These are phyloP conservation scores for Xenotilapia longispinis DNA, from an alignment of 2,113 vertebrate genomes.

Conservation along the genomic window DNA sequence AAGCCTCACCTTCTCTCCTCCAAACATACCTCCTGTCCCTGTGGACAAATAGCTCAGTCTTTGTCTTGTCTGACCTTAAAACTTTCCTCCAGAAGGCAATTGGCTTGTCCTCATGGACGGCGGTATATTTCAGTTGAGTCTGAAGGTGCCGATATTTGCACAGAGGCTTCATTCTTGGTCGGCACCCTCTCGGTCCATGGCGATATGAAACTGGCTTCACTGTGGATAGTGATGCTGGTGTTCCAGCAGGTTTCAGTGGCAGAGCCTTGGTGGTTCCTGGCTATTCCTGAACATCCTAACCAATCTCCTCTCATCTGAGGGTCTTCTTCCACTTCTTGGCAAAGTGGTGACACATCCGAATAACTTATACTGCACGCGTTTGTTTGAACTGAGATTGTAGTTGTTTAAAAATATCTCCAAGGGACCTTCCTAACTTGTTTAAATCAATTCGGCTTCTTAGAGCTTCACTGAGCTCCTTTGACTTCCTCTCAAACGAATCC, in stretches of 20 bases:
- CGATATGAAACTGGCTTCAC: neutral
- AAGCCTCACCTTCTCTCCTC: neutral
- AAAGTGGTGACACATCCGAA: neutral
- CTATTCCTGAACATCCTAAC: neutral
- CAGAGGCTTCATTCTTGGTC: neutral
- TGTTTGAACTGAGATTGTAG: neutral
- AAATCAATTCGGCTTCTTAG: neutral
- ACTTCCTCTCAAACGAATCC: neutral
- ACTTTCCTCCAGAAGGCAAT: neutral
- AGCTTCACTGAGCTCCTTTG: neutral
- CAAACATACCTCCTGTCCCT: neutral
- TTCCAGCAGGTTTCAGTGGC: neutral
- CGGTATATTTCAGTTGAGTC: neutral
- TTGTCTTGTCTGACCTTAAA: neutral
- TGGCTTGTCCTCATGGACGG: neutral
- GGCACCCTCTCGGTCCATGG: neutral
- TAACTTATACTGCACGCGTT: neutral
- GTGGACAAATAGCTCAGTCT: neutral
- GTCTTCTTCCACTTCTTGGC: neutral
- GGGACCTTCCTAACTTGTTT: neutral
- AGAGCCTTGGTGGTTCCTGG: neutral
- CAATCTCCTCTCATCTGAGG: rapidly evolving
- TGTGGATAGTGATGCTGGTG: neutral
- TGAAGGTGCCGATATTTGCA: neutral
- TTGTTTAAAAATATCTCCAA: neutral